A percentile compares a stretch with the other conserved stretches of the same genome.
Conservation (phyloP, 1,140 invertebrate species). For the Dendroctonus valens region DNA sequence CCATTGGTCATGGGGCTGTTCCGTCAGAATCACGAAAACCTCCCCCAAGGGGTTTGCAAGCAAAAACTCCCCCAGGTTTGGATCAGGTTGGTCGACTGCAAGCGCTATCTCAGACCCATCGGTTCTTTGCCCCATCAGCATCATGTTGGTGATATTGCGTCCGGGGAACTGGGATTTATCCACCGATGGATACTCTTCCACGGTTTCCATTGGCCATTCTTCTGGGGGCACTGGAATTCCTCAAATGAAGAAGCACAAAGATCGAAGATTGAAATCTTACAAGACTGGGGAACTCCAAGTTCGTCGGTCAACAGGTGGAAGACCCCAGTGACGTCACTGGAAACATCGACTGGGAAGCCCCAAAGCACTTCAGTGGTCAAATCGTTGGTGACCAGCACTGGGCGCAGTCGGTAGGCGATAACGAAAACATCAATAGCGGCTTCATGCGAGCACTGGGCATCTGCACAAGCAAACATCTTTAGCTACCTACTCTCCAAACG, state of each 20-base stretch:
- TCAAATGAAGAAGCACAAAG: too few species aligned
- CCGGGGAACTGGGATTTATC: too few species aligned
- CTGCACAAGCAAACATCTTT: neutral
- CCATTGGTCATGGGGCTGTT: slow-evolving; percentile 1
- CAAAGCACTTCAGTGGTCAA: neutral
- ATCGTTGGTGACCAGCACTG: neutral
- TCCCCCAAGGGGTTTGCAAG: neutral
- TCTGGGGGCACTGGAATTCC: too few species aligned
- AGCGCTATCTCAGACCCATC: too few species aligned
- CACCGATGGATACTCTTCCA: too few species aligned
- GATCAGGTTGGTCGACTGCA: too few species aligned
- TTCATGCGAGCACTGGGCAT: slow-evolving; percentile 3
- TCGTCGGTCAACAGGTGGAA: neutral
- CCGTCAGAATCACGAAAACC: slow-evolving; percentile 1
- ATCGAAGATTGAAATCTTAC: neutral
- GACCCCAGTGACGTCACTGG: neutral
- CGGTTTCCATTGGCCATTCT: too few species aligned
- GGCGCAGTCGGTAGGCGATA: neutral
- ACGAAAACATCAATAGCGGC: neutral
- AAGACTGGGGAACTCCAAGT: neutral
- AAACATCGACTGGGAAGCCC: neutral
- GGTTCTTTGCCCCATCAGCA: too few species aligned
- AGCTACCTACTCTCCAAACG: too few species aligned
- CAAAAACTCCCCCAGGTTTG: neutral
- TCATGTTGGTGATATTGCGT: too few species aligned